phyloP scores from a whole-genome alignment of 2,113 vertebrate species.

The Rhabdornis inornatus region DNA sequence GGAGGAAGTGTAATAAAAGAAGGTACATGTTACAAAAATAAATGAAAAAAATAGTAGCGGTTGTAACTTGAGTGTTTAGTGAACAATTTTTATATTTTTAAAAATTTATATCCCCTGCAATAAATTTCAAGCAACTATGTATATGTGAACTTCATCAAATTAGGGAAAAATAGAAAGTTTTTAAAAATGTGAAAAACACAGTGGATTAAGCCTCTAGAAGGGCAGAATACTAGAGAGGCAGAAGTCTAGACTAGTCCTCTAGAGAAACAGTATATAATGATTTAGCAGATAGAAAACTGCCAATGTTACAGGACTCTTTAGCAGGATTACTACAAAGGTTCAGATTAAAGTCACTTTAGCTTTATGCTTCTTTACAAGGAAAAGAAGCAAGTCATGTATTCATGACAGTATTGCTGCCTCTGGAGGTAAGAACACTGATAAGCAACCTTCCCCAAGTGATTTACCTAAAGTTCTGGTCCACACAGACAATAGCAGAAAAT shows the following conservation, averaged over 20 bases:
- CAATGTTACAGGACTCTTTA: not conserved
- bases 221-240: not conserved
- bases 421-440: not conserved
- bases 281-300: not conserved
- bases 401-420: not conserved
- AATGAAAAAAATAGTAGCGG: not conserved
- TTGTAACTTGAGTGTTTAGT: not conserved
- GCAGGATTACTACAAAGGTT: not conserved
- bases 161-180: not conserved
- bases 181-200: not conserved
- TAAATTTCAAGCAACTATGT: not conserved
- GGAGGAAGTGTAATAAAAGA: not conserved
- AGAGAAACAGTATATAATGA: not conserved
- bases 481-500: not conserved
- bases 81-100: not conserved
- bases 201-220: not conserved
- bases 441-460: not conserved
- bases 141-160: not conserved
- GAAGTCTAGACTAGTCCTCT: not conserved
- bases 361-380: not conserved
- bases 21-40: not conserved
- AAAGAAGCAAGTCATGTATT: not conserved
- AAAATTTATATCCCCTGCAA: not conserved
- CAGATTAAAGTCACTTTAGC: not conserved
- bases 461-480: not conserved